Evolutionary conservation across 2,888 invertebrate genomes (phyloP), one percentile per base, ranked within the genome.

Genomic region (Uloborus plumipes): DNA sequence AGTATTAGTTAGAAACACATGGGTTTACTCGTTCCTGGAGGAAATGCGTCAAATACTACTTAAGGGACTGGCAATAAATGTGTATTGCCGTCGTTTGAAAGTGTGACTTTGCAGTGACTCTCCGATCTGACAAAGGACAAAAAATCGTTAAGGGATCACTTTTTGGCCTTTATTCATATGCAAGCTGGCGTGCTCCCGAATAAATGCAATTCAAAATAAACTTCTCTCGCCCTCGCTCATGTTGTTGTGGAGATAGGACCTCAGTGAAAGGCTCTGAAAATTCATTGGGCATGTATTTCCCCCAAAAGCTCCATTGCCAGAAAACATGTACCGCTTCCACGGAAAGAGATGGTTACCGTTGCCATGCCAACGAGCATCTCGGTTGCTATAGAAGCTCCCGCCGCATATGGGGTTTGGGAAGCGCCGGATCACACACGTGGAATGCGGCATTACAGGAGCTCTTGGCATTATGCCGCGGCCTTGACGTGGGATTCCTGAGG

Each of bases 321-420:
- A 47, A 58, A 81, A 81, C 80, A 81, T 74, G 80, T 81, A 81
- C n/a, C 80, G 53, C 55, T 4, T 39, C 39, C 11, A 69, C 64
- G 26, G 50, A 61, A 58, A 64, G 49, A 72, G 67, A 47, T 80
- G 51, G 79, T 73, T 73, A 73, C 79, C 62, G 80, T 81, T 74
- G 39, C 70, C 65, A 81, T 81, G 51, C 50, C 39, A 74, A 81
- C 80, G 69, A 74, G 59, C 74, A 75, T 75, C 80, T 74, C 58
- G 22, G 80, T 81, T 74, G 80, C 80, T 70, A 81, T 61, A 70
- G 74, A 74, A 74, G 69, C 39, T 39, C 39, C 39, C 39, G 39
- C 39, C 39, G 64, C 77, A 78, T 71, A 77, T 70, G 77, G 71
- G 58, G 70, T 22, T 55, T 58, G 75, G 49, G 39, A 39, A 26